These are phyloP conservation scores for Brotula barbata DNA, from an alignment of 2,797 vertebrate genomes.

Conservation along the genomic window DNA sequence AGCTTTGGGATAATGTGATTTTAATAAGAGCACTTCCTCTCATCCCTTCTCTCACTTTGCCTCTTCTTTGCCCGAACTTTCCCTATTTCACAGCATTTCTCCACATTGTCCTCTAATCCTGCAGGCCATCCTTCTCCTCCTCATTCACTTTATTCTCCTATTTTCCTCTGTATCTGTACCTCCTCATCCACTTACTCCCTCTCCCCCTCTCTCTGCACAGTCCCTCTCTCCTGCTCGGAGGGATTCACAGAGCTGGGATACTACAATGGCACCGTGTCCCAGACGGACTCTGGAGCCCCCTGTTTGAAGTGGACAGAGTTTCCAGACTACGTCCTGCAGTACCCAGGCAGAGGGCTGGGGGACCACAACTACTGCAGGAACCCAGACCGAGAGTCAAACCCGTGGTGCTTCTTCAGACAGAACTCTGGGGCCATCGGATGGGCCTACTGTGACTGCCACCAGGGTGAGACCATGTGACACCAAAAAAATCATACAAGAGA, in stretches of 20 bases:
- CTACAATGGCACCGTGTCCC: constrained; percentile 87
- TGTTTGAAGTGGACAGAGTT: constrained; percentile 89
- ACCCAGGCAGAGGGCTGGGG: constrained; percentile 86
- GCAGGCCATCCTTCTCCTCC: not conserved
- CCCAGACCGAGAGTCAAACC: constrained; percentile 84
- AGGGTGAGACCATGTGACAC: constrained; percentile 82
- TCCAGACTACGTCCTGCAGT: constrained; percentile 91
- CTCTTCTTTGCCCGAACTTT: constrained; percentile 14
- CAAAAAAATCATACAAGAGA: too few relatives aligned
- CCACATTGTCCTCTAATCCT: constrained; percentile 44
- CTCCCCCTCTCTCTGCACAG: constrained; percentile 38
- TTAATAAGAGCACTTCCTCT: constrained; percentile 35
- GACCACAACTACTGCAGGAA: constrained; percentile 91
- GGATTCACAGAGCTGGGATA: constrained; percentile 84
- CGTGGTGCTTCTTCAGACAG: constrained; percentile 93
- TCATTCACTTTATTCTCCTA: constrained; percentile 20
- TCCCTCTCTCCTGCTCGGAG: constrained; percentile 82
- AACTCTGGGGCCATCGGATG: constrained; percentile 86
- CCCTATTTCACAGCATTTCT: constrained; percentile 22
- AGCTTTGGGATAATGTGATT: constrained; percentile 55
- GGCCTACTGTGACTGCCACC: constrained; percentile 92
- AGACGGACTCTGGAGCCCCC: constrained; percentile 84
- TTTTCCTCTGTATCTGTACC: constrained; percentile 11
- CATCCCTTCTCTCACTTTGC: constrained; percentile 11
- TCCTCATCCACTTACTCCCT: constrained; percentile 1